phyloP scores from a whole-genome alignment of 2,113 vertebrate species.

The Cariama cristata region DNA sequence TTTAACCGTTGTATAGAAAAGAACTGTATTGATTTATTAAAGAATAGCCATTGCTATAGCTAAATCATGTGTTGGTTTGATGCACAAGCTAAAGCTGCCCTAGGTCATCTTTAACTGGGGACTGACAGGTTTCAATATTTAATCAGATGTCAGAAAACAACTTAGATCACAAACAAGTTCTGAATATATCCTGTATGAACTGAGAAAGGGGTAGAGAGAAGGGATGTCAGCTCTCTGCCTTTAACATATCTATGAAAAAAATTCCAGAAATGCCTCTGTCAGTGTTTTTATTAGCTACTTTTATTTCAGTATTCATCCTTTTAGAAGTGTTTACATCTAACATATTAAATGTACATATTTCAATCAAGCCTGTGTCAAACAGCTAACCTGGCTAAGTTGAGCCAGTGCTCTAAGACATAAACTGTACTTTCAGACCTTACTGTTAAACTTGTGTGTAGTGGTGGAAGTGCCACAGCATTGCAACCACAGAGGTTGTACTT shows the following conservation, averaged over 20 bases:
- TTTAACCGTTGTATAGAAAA: not conserved
- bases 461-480: not conserved
- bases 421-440: not conserved
- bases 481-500: not conserved
- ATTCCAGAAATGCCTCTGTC: not conserved
- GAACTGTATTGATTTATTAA: constrained; percentile 5
- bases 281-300: not conserved
- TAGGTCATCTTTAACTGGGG: constrained; percentile 9
- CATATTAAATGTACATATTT: not conserved
- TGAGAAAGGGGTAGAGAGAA: not conserved
- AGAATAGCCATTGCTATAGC: not conserved
- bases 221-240: not conserved
- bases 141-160: constrained; percentile 25
- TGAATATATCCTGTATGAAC: not conserved
- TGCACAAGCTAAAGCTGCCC: constrained; percentile 21
- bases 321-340: not conserved
- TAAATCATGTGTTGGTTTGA: not conserved
- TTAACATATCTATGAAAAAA: not conserved
- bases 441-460: not conserved
- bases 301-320: not conserved
- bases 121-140: not conserved
- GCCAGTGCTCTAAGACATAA: not conserved
- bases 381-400: not conserved
- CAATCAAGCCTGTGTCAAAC: not conserved
- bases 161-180: not conserved